Base-by-base conservation (phyloP, 2,888 invertebrate genomes). In the Subacronicta megacephala region DNA sequence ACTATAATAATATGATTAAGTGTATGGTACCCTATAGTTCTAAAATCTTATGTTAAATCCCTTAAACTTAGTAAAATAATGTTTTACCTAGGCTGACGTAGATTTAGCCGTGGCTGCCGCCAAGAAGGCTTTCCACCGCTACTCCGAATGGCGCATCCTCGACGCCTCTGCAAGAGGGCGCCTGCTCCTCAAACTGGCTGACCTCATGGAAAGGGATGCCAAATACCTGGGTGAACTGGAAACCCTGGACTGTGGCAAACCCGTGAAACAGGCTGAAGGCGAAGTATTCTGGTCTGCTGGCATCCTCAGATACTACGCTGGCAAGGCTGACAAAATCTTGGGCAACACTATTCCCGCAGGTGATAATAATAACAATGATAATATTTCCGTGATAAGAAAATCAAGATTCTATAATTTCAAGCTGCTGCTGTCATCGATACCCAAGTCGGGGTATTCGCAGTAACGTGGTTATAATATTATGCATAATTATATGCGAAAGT, bases 181-280 rank as follows among this genome's bases (percentile, higher is more conserved):
- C 37, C 94, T 98, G 3, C 95, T 99, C 42, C 89, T 84, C 13
- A 91, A 96, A 90, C 90, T 98, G 65, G 97, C 97, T 15, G 96
- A 97, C 79, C 94, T 98, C 1, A 92, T 98, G 66, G 95, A 96
- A 62, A 95, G 97, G 46, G 97, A 98, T 78, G 90, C 90, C 58
- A 92, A 95, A 12, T 95, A 96, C 67, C 82, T 98, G 58, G 96
- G 97, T 6, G 96, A 97, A 73, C 94, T 99, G 77, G 99, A 99
- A 91, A 98, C 99, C 0, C 85, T 99, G 66, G 99, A 99, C 88
- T 98, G 97, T 88, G 99, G 99, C 15, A 99, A 99, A 84, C 98
- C 99, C 0, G 98, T 96, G 78, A 90, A 95, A 15, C 93, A 95
- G 75, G 95, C 98, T 0, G 90, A 92, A 44, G 95, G 95, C 15